Percentiles rank a stretch among this genome's conserved stretches.
Evolutionary conservation across 2,888 invertebrate genomes (phyloP).

Genomic region (Tetrapedia diversipes): DNA sequence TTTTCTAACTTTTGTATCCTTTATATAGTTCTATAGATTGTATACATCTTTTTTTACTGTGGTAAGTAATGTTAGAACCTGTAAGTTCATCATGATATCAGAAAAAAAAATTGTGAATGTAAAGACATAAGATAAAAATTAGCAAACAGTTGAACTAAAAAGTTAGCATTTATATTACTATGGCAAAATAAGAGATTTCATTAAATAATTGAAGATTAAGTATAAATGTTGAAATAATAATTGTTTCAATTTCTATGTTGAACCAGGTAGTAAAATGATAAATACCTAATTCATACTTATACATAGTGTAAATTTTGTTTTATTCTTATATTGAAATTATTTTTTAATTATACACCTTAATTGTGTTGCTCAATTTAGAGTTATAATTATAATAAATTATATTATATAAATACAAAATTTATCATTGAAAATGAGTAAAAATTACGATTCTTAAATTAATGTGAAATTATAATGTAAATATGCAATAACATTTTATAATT

Average conservation of each 20-base stretch:
- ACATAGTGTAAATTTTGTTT: constrained; percentile 15
- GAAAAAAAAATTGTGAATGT: not conserved
- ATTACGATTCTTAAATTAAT: not conserved
- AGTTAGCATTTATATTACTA: constrained; percentile 10
- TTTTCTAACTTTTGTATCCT: constrained; percentile 3
- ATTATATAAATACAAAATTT: constrained; percentile 17
- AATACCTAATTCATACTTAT: constrained; percentile 1
- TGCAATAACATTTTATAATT: constrained; percentile 47
- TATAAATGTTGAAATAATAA: not conserved
- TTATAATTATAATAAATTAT: constrained; percentile 13
- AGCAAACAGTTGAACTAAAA: constrained; percentile 1
- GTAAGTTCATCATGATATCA: constrained; percentile 11
- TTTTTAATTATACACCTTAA: constrained; percentile 14
- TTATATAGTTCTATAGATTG: constrained; percentile 12
- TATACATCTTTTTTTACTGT: constrained; percentile 20
- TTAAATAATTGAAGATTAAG: not conserved
- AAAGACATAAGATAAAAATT: constrained; percentile 6
- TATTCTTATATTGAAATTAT: too few species aligned
- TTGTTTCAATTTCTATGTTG: not conserved
- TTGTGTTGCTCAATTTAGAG: constrained; percentile 42
- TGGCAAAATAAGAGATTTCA: constrained; percentile 1
- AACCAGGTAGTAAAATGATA: not conserved
- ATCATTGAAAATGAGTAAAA: constrained; percentile 1
- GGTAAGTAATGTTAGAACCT: constrained; percentile 12
- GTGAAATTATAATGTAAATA: constrained; percentile 39